phyloP scores from a whole-genome alignment of 2,797 vertebrate genomes.

The Gymnopithys bicolor region DNA sequence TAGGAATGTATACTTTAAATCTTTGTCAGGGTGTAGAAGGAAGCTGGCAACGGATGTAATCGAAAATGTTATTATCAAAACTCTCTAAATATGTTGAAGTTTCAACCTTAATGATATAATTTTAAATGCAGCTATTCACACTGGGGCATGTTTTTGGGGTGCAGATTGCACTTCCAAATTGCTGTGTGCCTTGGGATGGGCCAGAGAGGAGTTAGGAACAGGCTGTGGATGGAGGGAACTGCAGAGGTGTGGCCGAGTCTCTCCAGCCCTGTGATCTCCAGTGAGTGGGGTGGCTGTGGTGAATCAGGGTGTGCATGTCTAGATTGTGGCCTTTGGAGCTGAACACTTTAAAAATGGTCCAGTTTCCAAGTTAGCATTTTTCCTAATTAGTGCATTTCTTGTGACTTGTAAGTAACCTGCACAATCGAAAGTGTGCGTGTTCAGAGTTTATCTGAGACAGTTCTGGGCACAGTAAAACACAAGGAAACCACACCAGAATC shows the following conservation, averaged over 20 bases:
- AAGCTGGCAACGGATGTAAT: conserved; percentile 62
- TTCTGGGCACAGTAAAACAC: neutral
- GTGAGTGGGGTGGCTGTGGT: neutral
- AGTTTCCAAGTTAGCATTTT: neutral
- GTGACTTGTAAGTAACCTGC: accelerated
- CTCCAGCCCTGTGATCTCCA: neutral
- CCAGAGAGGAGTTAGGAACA: neutral
- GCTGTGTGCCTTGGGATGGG: accelerated
- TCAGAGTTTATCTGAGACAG: neutral
- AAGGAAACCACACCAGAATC: neutral
- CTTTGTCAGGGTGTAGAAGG: conserved; percentile 65
- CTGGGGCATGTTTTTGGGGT: neutral
- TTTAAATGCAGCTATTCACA: neutral
- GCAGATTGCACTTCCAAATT: neutral
- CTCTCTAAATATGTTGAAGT: conserved; percentile 34
- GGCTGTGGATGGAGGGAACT: neutral
- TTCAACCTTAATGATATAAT: neutral
- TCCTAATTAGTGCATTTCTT: neutral
- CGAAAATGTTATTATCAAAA: conserved; percentile 40
- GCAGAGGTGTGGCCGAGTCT: neutral
- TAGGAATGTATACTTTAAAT: conserved; percentile 51
- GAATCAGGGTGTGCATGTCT: neutral
- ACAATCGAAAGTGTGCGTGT: accelerated
- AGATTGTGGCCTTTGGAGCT: neutral
- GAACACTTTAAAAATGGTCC: neutral